Percentiles rank a stretch among this genome's conserved stretches.
These are phyloP conservation scores for Sciurus carolinensis DNA, from an alignment of 2,797 vertebrate species.

Conservation along the genomic window DNA sequence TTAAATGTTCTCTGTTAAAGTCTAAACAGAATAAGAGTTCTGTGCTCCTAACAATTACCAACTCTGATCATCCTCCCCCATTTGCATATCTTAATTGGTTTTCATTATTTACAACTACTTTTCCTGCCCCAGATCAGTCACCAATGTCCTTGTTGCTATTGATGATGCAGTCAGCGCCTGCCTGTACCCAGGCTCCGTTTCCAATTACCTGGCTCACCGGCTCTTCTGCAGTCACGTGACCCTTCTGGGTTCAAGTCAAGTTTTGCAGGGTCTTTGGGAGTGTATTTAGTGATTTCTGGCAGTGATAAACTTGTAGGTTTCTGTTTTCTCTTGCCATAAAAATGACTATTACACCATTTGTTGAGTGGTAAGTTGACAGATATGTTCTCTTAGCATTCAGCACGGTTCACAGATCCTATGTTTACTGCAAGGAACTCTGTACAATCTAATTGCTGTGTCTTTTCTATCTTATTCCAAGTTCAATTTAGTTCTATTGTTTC, in stretches of 20 bases:
- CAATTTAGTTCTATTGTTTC: no score
- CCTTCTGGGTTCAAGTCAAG: constrained; percentile 22
- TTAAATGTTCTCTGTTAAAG: constrained; percentile 7
- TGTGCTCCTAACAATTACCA: background rate
- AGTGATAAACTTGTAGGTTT: background rate
- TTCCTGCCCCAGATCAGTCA: background rate
- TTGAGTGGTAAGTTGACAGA: background rate
- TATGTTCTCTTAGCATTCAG: background rate
- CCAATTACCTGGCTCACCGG: constrained; percentile 33
- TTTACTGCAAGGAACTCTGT: background rate
- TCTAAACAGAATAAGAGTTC: background rate
- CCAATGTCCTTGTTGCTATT: constrained; percentile 32
- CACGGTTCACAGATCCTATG: background rate
- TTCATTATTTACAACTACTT: background rate
- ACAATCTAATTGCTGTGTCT: background rate
- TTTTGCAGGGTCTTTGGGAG: background rate
- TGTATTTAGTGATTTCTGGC: constrained; percentile 32
- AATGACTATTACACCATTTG: background rate
- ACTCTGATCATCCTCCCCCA: background rate
- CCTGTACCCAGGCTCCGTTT: constrained; percentile 41
- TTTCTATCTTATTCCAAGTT: constrained; percentile 1
- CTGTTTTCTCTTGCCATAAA: constrained; percentile 11
- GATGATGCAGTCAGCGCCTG: constrained; percentile 45
- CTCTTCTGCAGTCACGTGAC: background rate
- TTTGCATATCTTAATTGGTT: background rate